Base-by-base conservation (phyloP, 2,888 invertebrate genomes). In the Gisinianus flammeolus region DNA sequence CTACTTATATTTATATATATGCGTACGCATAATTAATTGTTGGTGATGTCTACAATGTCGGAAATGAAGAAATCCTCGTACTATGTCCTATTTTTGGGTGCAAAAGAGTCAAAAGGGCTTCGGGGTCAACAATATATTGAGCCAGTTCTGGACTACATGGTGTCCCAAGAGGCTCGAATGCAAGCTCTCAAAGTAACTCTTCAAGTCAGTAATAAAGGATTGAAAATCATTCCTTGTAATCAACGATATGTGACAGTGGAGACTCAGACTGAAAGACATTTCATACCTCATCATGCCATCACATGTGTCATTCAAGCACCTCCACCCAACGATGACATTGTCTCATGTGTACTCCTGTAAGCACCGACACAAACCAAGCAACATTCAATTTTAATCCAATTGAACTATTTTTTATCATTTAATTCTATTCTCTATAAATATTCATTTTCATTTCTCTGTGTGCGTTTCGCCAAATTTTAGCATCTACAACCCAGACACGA, bases 21-120 rank as follows among this genome's bases (percentile, higher is more conserved):
- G n/a, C n/a, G n/a, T n/a, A n/a, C n/a, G n/a, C n/a, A n/a, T n/a
- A n/a, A n/a, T n/a, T n/a, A n/a, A n/a, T n/a, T n/a, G n/a, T n/a
- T n/a, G n/a, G n/a, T n/a, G n/a, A n/a, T n/a, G n/a, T n/a, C n/a
- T n/a, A 79, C 31, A 54, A 80, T 76, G 80, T 80, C 81, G 88
- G 94, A 95, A 87, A 93, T 94, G 85, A 95, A 94, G 88, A 95
- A 95, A 87, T 94, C 94, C 79, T 94, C 94, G 54, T 95, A 94
- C 89, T 95, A 95, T 88, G 94, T 95, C 82, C 94, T 94, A 93
- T 95, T 97, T 89, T 91, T 98, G 86, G 98, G 98, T 28, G 97
- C 97, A 85, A 94, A 96, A 89, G 97, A 98, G 89, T 94, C 95
- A 78, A 92, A 94, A 85, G 97, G 95, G 0, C 88, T 96, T 31